Evolutionary conservation across 2,888 invertebrate species (phyloP), one percentile per base, ranked within the genome.

Genomic region (Volucella inflata): DNA sequence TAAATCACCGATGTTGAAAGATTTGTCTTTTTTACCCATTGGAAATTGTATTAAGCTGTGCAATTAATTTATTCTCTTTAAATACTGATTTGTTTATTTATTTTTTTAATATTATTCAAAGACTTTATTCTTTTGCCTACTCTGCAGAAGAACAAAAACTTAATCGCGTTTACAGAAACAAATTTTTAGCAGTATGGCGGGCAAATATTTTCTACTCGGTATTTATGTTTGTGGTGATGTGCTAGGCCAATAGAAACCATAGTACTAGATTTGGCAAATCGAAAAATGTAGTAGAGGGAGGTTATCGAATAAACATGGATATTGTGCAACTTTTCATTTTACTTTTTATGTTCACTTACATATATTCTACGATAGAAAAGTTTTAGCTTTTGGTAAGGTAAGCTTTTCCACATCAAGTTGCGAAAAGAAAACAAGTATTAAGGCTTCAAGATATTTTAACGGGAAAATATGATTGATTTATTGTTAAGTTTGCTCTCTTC

Each of bases 1-100:
- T 91, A 97, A 96, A 93, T 98, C 98, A 55, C 97, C 98, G 72
- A 96, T 94, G 91, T 95, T 95, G 90, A 95, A 96, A 90, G 94
- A 94, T 91, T 94, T 94, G 83, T 91, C 92, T 92, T 94, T 94
- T 91, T 94, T 94, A 59, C 93, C 91, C 92, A 92, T 92, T 55
- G 40, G 11, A 40, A 38, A 48, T 71, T 59, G 59, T 40, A 65
- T 38, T 10, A 75, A 75, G 30, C 12, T 4, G 6, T 30, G 30
- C 30, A 30, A 30, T 30, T 30, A 30, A 30, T 30, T 30, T 6
- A 6, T 30, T 30, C 30, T 30, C 30, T 30, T 30, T 30, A 30
- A 30, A 30, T 30, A 30, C 0, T 30, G 30, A 30, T 6, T 30
- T 30, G 30, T 30, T 30, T 30, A 30, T 30, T 30, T n/a, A n/a